Percentiles rank a stretch among this genome's conserved stretches.
Conservation (phyloP, 1,140 invertebrate genomes). For the Diuraphis noxia region DNA sequence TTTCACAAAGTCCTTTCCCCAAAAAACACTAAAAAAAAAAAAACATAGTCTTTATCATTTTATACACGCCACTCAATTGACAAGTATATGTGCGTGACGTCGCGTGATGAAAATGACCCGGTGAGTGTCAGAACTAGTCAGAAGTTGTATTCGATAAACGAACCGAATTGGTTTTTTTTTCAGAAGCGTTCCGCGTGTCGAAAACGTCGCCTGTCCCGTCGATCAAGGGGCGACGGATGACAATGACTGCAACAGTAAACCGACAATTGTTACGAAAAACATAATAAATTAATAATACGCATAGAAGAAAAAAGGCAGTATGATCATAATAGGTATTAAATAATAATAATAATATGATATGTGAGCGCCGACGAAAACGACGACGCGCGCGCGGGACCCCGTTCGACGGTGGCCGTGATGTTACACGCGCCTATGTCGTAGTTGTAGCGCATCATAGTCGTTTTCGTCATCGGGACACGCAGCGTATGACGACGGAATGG, state of each 20-base stretch:
- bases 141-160: neutral
- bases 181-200: neutral
- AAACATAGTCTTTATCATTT: neutral
- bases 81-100: neutral
- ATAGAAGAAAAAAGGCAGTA: neutral
- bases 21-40: neutral
- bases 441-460: neutral
- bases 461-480: neutral
- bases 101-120: neutral
- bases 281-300: no score
- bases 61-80: neutral
- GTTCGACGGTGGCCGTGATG: conserved; percentile 18
- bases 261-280: neutral
- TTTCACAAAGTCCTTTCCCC: neutral
- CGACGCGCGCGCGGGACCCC: neutral
- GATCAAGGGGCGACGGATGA: neutral
- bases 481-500: neutral
- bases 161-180: neutral
- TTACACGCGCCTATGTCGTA: neutral
- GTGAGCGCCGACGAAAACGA: neutral
- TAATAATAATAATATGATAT: neutral
- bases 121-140: neutral
- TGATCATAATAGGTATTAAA: neutral
- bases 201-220: neutral
- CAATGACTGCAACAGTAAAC: no score